phyloP scores from a whole-genome alignment of 2,113 vertebrate genomes.

The Nannospalax galili region DNA sequence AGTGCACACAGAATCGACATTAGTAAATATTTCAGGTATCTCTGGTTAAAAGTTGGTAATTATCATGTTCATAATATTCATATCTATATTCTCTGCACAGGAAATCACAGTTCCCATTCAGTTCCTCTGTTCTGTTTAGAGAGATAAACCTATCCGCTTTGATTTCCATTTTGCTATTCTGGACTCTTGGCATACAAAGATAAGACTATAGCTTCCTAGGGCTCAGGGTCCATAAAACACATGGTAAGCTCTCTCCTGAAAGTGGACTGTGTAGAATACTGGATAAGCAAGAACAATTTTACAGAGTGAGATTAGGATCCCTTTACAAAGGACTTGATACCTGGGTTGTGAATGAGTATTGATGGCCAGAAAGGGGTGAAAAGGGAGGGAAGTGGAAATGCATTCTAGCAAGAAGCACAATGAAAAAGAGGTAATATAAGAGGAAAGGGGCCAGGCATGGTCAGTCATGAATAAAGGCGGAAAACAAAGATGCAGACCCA shows the following conservation, averaged over 20 bases:
- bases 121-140: not conserved
- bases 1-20: not conserved
- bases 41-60: not conserved
- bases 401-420: not conserved
- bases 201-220: conserved; percentile 37
- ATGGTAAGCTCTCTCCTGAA: not conserved
- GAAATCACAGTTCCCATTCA: conserved; percentile 28
- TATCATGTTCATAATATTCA: conserved; percentile 6
- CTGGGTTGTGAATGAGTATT: not conserved
- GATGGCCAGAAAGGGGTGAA: not conserved
- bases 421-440: not conserved
- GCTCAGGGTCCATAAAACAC: conserved; percentile 22
- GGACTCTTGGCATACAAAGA: conserved; percentile 11
- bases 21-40: not conserved
- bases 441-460: not conserved
- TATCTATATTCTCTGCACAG: not conserved
- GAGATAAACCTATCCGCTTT: not conserved
- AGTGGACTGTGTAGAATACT: not conserved
- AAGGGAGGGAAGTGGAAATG: not conserved
- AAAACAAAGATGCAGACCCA: not conserved
- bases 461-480: not conserved
- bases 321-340: conserved; percentile 28
- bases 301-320: conserved; percentile 28
- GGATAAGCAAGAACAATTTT: not conserved
- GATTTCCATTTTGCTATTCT: not conserved